Percentiles rank a stretch among this genome's conserved stretches.
Conservation (phyloP, 2,113 vertebrate species). For the Poeciliopsis turrubarensis region DNA sequence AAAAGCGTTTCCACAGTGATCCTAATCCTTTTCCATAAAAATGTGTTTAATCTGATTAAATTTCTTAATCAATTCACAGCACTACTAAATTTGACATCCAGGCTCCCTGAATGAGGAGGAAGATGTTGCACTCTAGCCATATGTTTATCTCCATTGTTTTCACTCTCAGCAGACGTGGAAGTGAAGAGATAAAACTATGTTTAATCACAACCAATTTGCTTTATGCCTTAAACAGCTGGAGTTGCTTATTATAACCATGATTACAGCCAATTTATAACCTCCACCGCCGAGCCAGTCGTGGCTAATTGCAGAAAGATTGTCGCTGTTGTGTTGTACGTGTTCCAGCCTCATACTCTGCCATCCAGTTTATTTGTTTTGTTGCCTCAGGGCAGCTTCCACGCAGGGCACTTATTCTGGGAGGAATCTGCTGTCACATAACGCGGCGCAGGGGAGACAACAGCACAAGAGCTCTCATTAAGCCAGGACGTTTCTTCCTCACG, state of each 20-base stretch:
- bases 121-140: slow-evolving; percentile 13
- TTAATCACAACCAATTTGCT: slow-evolving; percentile 31
- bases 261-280: slow-evolving; percentile 12
- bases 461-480: slow-evolving; percentile 27
- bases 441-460: not conserved
- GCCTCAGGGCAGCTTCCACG: slow-evolving; percentile 13
- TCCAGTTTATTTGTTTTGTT: slow-evolving; percentile 23
- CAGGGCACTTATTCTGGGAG: slow-evolving; percentile 4
- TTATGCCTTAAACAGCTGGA: slow-evolving; percentile 30
- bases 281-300: not conserved
- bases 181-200: not conserved
- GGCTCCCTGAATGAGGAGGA: not conserved
- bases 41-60: too few relatives aligned
- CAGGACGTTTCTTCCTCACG: not conserved
- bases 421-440: slow-evolving; percentile 22
- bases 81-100: not conserved
- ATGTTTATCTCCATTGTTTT: slow-evolving; percentile 19
- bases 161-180: slow-evolving; percentile 14
- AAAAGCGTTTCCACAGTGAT: too few relatives aligned
- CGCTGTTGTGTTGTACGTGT: not conserved
- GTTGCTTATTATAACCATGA: slow-evolving; percentile 25
- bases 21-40: too few relatives aligned
- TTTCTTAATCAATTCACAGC: too few relatives aligned
- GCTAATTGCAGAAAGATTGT: not conserved
- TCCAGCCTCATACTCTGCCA: slow-evolving; percentile 4